Evolutionary conservation across 2,113 vertebrate species (phyloP), one percentile per base, ranked within the genome.

Genomic region (Charadrius vociferus): DNA sequence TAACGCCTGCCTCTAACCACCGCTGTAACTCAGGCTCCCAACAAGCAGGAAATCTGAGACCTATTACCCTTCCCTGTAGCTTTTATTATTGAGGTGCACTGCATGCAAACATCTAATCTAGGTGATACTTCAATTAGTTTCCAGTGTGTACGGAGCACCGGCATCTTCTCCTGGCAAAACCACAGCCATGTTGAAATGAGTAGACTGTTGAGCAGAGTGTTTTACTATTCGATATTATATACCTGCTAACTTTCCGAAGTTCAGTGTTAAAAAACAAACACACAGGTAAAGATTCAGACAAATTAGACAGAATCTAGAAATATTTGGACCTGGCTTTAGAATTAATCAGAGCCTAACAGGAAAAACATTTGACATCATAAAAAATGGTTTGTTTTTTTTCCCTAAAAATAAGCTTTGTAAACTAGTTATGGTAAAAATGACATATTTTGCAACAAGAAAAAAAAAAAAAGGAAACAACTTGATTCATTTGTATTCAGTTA

Each of bases 111-210:
- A 19, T 56, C 36, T 50, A 79, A 88, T 43, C 36, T 62, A 30
- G 26, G 47, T 83, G 41, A 86, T 86, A 13, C 37, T 74, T 66
- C 59, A 55, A 12, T 58, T 53, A 82, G 82, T 55, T 79, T 95
- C 39, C 47, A 68, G 18, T 10, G 20, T 56, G 9, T 50, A 68
- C 0, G 0, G 61, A 45, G 19, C 68, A 50, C 13, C 0, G 0
- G 26, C 21, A 81, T 56, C 39, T 13, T 70, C 21, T 47, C 22
- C 41, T 49, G 56, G 66, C 30, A 91, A 93, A 94, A 81, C 2
- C 9, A 50, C 29, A 49, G 23, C 24, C 59, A 73, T 62, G 17
- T 23, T 80, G 43, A 87, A 84, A 89, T 2, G 3, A 36, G 11
- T 29, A 63, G 37, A 34, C 62, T 53, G 9, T 34, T 86, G 36